Conservation (phyloP, 2,113 vertebrate genomes). For the Colistium nudipinnis region DNA sequence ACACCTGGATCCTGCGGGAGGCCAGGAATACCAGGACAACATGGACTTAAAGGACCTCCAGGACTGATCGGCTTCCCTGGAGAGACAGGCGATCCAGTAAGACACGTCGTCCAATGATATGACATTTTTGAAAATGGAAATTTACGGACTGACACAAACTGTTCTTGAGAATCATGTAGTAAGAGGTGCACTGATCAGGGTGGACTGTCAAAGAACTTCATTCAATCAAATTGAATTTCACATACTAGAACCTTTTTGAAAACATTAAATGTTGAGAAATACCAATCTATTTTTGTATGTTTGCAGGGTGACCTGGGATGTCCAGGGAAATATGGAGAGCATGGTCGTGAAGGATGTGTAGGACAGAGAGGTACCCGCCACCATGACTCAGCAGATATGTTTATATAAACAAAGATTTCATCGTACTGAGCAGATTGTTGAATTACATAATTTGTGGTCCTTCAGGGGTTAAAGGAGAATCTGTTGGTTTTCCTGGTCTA, state of each 20-base stretch:
- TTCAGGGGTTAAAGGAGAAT: constrained; percentile 76
- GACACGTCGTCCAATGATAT: too few relatives aligned
- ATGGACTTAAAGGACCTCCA: constrained; percentile 68
- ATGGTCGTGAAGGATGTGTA: constrained; percentile 56
- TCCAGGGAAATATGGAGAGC: constrained; percentile 57
- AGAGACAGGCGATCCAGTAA: constrained; percentile 80
- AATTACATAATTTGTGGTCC: not conserved
- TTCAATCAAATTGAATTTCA: too few relatives aligned
- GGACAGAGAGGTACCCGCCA: constrained; percentile 75
- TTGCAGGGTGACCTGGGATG: constrained; percentile 73
- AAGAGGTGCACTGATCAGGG: not conserved
- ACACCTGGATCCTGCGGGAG: constrained; percentile 51
- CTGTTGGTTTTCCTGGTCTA: constrained; percentile 51
- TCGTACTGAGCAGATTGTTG: not conserved
- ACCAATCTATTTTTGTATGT: not conserved
- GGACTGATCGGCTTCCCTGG: constrained; percentile 82
- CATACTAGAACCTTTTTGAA: not conserved
- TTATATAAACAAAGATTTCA: not conserved
- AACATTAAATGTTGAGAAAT: not conserved
- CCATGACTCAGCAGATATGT: not conserved
- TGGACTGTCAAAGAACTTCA: not conserved
- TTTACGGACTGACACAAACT: not conserved
- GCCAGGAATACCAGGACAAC: constrained; percentile 67
- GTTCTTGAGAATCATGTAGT: too few relatives aligned
- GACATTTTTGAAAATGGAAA: too few relatives aligned